Percentiles rank a stretch among this genome's conserved stretches.
Evolutionary conservation across 2,888 invertebrate genomes (phyloP).

Genomic region (Deilephila elpenor): DNA sequence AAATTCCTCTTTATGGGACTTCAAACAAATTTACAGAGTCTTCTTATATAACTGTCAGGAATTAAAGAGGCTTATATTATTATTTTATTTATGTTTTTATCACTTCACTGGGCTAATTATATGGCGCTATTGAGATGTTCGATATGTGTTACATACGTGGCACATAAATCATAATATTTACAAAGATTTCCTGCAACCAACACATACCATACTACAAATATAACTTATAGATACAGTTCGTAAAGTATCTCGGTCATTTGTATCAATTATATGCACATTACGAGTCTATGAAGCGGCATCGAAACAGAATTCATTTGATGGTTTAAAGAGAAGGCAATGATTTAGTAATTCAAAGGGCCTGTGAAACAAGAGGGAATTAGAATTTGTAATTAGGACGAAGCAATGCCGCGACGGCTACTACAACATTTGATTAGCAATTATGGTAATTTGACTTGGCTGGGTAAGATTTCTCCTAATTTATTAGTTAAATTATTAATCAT

Average conservation of each 20-base stretch:
- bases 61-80: conserved; percentile 54
- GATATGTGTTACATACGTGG: not conserved
- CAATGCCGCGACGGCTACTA: conserved; percentile 73
- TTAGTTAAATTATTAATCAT: conserved; percentile 80
- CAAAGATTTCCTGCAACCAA: not conserved
- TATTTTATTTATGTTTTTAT: conserved; percentile 50
- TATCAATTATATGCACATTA: conserved; percentile 23
- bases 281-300: not conserved
- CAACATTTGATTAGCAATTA: conserved; percentile 85
- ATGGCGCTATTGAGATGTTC: not conserved
- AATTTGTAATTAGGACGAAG: conserved; percentile 82
- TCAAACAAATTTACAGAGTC: conserved; percentile 72
- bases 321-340: conserved; percentile 72
- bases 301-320: conserved; percentile 67
- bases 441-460: conserved; percentile 83
- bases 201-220: not conserved
- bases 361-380: conserved; percentile 83
- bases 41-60: conserved; percentile 56
- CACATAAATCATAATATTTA: not conserved
- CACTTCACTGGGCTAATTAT: conserved; percentile 36
- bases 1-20: conserved; percentile 71
- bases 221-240: not conserved
- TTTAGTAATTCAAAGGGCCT: conserved; percentile 83
- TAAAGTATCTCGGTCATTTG: conserved; percentile 6
- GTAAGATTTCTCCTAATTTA: conserved; percentile 83